These are phyloP conservation scores for Gymnogyps californianus DNA, from an alignment of 2,113 vertebrate genomes.

Conservation along the genomic window DNA sequence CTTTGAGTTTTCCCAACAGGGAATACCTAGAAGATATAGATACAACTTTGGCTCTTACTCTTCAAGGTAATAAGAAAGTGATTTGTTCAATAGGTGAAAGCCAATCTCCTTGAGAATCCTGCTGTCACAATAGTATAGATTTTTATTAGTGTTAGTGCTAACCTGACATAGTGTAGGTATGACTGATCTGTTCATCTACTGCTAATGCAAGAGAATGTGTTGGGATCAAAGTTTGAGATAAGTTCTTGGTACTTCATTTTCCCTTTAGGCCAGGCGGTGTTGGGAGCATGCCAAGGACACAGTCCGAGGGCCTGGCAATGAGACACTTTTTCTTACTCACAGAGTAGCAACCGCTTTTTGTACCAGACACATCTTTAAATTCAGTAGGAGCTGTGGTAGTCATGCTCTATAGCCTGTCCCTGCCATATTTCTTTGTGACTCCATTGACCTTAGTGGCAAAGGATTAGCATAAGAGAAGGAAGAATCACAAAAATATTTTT, in stretches of 20 bases:
- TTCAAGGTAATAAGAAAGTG: background rate
- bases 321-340: conserved; percentile 11
- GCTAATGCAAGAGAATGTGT: conserved; percentile 10
- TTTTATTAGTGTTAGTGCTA: conserved; percentile 35
- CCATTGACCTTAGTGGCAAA: background rate
- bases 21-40: background rate
- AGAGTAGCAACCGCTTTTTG: background rate
- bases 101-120: conserved; percentile 24
- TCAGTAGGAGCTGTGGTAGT: background rate
- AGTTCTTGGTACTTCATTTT: conserved; percentile 32
- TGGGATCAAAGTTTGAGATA: conserved; percentile 10
- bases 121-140: conserved; percentile 20
- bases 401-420: background rate
- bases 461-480: background rate
- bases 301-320: background rate
- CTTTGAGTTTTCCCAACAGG: background rate
- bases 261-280: background rate
- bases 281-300: conserved; percentile 31
- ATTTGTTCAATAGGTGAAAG: conserved; percentile 2
- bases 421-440: background rate
- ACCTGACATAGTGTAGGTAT: background rate
- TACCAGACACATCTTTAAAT: background rate
- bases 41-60: background rate
- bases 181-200: conserved; percentile 43
- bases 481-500: background rate